Percentiles rank a stretch among this genome's conserved stretches.
Conservation (phyloP, 2,888 invertebrate genomes). For the Pristionchus japonicus region DNA sequence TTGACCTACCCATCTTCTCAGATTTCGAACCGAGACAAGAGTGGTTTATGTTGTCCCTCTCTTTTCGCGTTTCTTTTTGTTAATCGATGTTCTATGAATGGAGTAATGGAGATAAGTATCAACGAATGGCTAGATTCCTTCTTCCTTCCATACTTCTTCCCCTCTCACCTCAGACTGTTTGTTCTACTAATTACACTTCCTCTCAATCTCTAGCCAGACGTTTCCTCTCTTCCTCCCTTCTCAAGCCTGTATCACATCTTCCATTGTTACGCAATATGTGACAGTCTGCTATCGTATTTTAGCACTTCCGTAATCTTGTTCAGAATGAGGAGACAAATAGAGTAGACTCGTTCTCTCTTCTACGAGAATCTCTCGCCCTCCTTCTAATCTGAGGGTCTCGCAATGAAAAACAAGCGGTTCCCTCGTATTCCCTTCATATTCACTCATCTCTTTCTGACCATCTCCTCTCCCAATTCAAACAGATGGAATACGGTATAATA, state of each 20-base stretch:
- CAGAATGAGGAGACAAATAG: background rate
- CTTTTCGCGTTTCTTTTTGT: background rate
- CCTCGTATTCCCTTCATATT: background rate
- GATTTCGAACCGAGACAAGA: background rate
- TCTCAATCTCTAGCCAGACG: background rate
- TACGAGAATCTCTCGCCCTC: background rate
- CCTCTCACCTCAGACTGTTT: background rate
- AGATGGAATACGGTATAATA: background rate
- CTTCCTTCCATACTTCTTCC: background rate
- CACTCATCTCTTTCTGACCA: background rate
- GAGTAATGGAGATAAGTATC: too few relatives aligned
- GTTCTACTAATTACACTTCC: background rate
- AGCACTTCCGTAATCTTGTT: slow-evolving; percentile 14
- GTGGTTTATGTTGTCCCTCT: background rate
- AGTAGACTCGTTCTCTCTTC: background rate
- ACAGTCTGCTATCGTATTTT: background rate
- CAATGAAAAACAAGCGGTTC: background rate
- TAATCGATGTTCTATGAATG: background rate
- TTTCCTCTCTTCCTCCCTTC: background rate
- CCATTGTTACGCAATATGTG: slow-evolving; percentile 17
- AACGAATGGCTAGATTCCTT: background rate
- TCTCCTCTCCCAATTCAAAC: background rate
- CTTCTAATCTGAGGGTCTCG: background rate
- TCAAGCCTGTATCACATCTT: slow-evolving; percentile 16
- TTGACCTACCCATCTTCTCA: background rate